phyloP scores from a whole-genome alignment of 2,797 vertebrate genomes.

The Pelodytes ibericus region DNA sequence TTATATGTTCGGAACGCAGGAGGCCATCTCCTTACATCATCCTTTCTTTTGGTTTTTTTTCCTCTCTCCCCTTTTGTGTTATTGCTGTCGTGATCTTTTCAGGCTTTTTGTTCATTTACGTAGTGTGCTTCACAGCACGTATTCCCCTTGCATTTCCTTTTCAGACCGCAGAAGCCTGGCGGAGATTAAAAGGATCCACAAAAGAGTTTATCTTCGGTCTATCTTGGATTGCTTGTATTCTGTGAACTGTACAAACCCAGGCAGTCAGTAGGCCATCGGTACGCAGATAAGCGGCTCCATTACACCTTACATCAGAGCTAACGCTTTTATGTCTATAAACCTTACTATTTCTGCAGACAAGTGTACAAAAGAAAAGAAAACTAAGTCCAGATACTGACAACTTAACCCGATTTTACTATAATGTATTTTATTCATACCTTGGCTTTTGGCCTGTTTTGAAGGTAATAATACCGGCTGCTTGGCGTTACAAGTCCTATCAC shows the following conservation, averaged over 20 bases:
- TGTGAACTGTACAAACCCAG: constrained; percentile 18
- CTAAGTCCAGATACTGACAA: no score
- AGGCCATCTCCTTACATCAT: constrained; percentile 61
- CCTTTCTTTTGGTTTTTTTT: constrained; percentile 36
- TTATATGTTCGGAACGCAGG: constrained; percentile 40
- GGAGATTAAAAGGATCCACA: constrained; percentile 66
- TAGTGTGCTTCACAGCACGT: constrained; percentile 57
- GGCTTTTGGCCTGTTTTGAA: constrained; percentile 9
- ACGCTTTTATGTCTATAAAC: not conserved
- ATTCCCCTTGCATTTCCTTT: constrained; percentile 54
- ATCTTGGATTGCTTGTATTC: constrained; percentile 61
- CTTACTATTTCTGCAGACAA: not conserved
- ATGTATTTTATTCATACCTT: not conserved
- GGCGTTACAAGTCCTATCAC: constrained; percentile 19
- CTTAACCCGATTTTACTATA: not conserved
- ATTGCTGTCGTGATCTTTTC: constrained; percentile 54
- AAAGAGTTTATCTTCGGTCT: constrained; percentile 64
- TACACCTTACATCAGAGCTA: not conserved
- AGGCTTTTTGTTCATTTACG: constrained; percentile 54
- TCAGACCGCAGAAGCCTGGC: constrained; percentile 58
- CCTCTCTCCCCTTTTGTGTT: constrained; percentile 42
- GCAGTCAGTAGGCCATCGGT: not conserved
- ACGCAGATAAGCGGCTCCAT: not conserved
- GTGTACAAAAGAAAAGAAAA: no score
- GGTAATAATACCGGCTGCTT: constrained; percentile 15